Base-by-base conservation (phyloP, 1,140 invertebrate species). In the Drosophila tristis region DNA sequence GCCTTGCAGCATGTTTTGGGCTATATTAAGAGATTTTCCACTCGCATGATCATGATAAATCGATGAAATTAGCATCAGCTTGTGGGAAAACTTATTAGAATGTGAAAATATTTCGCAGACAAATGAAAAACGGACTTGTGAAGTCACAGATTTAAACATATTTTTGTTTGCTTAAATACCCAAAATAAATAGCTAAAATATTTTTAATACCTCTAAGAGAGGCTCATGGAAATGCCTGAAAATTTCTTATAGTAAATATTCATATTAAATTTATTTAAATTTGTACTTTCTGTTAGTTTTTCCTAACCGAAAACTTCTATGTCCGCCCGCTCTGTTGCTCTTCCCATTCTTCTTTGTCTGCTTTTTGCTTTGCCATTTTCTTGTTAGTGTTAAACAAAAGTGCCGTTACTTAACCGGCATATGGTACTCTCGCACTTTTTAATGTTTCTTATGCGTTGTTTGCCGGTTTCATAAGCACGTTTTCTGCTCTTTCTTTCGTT, bases 361-460 rank as follows among this genome's bases (percentile, higher is more conserved):
- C 47, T 66, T 54, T 43, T 47, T 20, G 15, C 56, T 45, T 47
- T 23, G 31, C 44, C 49, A 56, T 49, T 73, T 64, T 61, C 47
- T 67, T 53, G 64, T 64, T 76, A 64, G 76, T 76, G 80, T 61
- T 73, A 68, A 86, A 71, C 67, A 80, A 74, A 76, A 74, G 67
- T 62, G 61, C 73, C 71, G 71, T 74, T 75, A 74, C 25, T 16
- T 13, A 39, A 39, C 55, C 55, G 29, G 55, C 39, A 51, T 54
- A 59, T 45, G 63, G 47, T 57, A 57, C 66, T 43, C 44, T 47
- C 20, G 49, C 35, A 68, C 50, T 68, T 54, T 67, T 39, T 70
- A 64, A 68, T 49, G 64, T 57, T 39, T 57, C 15, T 67, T 45
- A 54, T 65, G 62, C 68, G 39, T 68, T 68, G 66, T 70, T 68